A percentile compares a stretch with the other conserved stretches of the same genome.
phyloP scores from a whole-genome alignment of 2,888 invertebrate genomes.

The Thecocarcelia acutangulata region DNA sequence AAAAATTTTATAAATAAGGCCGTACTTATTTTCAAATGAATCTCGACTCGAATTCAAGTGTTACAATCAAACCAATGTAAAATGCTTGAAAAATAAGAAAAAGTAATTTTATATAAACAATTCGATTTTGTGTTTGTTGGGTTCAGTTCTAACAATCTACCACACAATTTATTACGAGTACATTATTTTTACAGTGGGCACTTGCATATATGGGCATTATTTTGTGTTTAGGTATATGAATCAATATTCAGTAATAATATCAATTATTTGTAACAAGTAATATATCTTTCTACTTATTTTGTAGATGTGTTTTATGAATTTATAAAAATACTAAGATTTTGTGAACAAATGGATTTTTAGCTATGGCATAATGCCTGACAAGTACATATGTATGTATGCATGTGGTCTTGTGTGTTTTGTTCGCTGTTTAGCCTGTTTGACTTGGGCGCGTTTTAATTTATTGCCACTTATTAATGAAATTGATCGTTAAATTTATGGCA shows the following conservation, averaged over 20 bases:
- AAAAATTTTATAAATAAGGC: too few relatives aligned
- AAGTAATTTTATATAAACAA: too few relatives aligned
- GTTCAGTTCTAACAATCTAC: too few relatives aligned
- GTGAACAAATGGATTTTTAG: constrained; percentile 43
- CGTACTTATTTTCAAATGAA: too few relatives aligned
- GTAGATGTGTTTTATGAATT: neutral
- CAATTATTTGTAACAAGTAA: constrained; percentile 47
- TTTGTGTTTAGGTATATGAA: neutral
- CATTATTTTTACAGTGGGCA: neutral
- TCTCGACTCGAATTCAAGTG: too few relatives aligned
- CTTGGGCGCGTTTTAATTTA: constrained; percentile 70
- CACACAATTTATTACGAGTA: neutral
- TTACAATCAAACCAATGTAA: too few relatives aligned
- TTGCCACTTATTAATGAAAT: constrained; percentile 77
- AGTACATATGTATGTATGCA: constrained; percentile 1
- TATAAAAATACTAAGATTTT: constrained; percentile 5
- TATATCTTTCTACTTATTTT: constrained; percentile 26
- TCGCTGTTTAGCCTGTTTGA: constrained; percentile 62
- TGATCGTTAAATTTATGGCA: constrained; percentile 78
- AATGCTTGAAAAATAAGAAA: too few relatives aligned
- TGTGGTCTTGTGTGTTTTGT: constrained; percentile 35
- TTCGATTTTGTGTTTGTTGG: too few relatives aligned
- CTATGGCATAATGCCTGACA: constrained; percentile 36
- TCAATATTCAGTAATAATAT: constrained; percentile 17
- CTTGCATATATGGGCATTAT: neutral